phyloP scores from a whole-genome alignment of 2,888 invertebrate genomes.

The Drosophila niveifrons region DNA sequence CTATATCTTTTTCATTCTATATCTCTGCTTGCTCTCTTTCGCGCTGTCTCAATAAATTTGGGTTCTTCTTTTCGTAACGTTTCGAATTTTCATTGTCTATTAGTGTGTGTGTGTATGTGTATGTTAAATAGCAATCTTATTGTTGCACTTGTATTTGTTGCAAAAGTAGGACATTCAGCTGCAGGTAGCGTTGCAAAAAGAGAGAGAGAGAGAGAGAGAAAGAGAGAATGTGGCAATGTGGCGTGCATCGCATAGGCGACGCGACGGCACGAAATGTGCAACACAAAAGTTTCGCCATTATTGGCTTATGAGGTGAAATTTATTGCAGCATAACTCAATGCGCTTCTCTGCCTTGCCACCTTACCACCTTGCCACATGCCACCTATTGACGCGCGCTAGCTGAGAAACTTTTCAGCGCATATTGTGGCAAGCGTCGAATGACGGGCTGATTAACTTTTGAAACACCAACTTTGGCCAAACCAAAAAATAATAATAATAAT shows the following conservation, averaged over 20 bases:
- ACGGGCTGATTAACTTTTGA: conserved; percentile 20
- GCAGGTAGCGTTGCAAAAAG: conserved; percentile 55
- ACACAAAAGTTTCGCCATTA: conserved; percentile 80
- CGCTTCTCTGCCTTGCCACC: conserved; percentile 23
- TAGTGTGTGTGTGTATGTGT: conserved; percentile 33
- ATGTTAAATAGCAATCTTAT: conserved; percentile 67
- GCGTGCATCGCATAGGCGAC: conserved; percentile 19
- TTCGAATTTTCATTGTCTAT: conserved; percentile 67
- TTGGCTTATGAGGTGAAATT: conserved; percentile 81
- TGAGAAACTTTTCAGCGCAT: conserved; percentile 22
- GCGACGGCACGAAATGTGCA: conserved; percentile 71
- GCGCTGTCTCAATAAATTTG: conserved; percentile 59
- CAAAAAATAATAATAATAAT: conserved; percentile 2
- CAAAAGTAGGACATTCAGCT: conserved; percentile 78
- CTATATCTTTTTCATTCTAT: not conserved
- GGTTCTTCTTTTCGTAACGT: conserved; percentile 61
- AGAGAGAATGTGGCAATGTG: not conserved
- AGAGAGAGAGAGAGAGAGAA: not conserved
- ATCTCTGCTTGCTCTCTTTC: conserved; percentile 1
- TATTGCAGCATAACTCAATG: conserved; percentile 79
- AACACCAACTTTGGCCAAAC: not conserved
- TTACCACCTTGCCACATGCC: not conserved
- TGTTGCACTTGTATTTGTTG: conserved; percentile 76
- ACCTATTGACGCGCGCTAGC: too few relatives aligned
- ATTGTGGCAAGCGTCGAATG: conserved; percentile 21